Percentiles rank a stretch among this genome's conserved stretches.
Evolutionary conservation across 64 coral and sea anemone species (phyloP).

Genomic region (Exaiptasia diaphana): DNA sequence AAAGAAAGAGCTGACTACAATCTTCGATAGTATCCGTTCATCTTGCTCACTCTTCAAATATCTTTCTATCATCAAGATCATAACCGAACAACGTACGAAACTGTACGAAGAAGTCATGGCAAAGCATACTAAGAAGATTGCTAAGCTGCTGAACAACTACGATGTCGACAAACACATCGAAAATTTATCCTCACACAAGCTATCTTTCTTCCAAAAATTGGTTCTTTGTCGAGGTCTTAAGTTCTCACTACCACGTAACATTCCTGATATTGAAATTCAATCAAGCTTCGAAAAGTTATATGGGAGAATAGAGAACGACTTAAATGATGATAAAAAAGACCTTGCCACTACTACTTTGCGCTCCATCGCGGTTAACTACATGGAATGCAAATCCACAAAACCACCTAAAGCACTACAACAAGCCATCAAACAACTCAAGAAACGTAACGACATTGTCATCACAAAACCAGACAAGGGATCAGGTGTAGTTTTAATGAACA

Average conservation of each 20-base stretch:
- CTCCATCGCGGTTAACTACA: constrained; percentile 20
- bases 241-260: constrained; percentile 8
- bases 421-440: constrained; percentile 7
- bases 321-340: neutral
- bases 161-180: constrained; percentile 33
- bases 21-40: constrained; percentile 8
- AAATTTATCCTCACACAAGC: constrained; percentile 2
- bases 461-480: constrained; percentile 18
- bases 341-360: neutral
- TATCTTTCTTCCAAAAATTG: constrained; percentile 25
- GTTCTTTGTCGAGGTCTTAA: constrained; percentile 30
- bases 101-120: neutral
- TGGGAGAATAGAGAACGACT: neutral
- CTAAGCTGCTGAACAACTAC: neutral
- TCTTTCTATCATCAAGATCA: neutral
- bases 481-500: too few relatives aligned
- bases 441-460: constrained; percentile 7
- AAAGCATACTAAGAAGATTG: neutral
- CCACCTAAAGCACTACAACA: constrained; percentile 3
- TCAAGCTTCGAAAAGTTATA: constrained; percentile 30
- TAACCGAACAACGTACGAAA: neutral
- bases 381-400: neutral
- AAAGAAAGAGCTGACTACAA: neutral
- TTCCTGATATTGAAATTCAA: constrained; percentile 16
- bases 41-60: neutral